These are phyloP conservation scores for Rhabdomys dilectus DNA, from an alignment of 2,113 vertebrate genomes.

Conservation along the genomic window DNA sequence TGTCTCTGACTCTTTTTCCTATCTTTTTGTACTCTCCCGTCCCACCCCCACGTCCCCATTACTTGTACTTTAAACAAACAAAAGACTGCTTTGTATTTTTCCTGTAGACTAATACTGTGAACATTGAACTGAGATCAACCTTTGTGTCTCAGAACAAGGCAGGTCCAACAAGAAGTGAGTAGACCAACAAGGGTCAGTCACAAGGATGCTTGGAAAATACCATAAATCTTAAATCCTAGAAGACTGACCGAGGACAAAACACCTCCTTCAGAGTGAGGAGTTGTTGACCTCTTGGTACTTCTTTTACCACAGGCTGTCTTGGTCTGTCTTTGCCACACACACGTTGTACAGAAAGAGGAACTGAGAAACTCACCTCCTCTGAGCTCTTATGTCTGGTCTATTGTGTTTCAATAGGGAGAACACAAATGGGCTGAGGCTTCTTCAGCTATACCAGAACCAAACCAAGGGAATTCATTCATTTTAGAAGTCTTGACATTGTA, in stretches of 20 bases:
- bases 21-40: background rate
- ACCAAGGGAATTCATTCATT: background rate
- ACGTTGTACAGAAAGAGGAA: background rate
- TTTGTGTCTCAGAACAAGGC: conserved; percentile 24
- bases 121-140: background rate
- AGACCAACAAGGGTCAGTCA: background rate
- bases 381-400: background rate
- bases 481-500: background rate
- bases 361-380: background rate
- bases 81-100: conserved; percentile 31
- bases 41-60: background rate
- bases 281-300: background rate
- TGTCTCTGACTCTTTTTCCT: background rate
- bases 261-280: conserved; percentile 25
- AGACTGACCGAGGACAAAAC: background rate
- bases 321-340: background rate
- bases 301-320: background rate
- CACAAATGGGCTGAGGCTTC: background rate
- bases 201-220: conserved; percentile 49
- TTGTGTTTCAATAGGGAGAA: background rate
- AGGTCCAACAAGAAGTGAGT: conserved; percentile 23
- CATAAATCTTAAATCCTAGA: background rate
- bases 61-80: conserved; percentile 31
- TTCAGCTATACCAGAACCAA: conserved; percentile 39
- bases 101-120: conserved; percentile 28